These are phyloP conservation scores for Trididemnum nubilum DNA, from an alignment of 23 tunicate genomes.

Conservation along the genomic window DNA sequence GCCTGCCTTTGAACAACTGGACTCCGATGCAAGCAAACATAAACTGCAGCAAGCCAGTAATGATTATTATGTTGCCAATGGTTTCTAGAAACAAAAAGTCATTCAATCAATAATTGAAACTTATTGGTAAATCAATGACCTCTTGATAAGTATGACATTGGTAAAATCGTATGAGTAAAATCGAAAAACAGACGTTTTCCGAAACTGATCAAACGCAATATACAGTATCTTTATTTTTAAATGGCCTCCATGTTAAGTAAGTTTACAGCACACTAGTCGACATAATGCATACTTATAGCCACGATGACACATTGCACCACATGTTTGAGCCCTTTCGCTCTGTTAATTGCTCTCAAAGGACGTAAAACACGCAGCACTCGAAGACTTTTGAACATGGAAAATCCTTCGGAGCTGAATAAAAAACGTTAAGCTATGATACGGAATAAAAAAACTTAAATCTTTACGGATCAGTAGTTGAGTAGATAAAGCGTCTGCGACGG, in stretches of 20 bases:
- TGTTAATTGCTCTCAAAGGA: slow-evolving; percentile 97
- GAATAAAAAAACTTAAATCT: too few relatives aligned
- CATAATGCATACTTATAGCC: slow-evolving; percentile 94
- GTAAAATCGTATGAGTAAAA: too few relatives aligned
- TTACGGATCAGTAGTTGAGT: too few relatives aligned
- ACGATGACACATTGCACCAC: slow-evolving; percentile 99
- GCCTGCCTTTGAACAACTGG: slow-evolving; percentile 94
- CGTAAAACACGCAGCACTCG: slow-evolving; percentile 96
- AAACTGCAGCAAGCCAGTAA: slow-evolving; percentile 92
- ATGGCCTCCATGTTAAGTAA: too few relatives aligned
- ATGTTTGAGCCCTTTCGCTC: slow-evolving; percentile 98
- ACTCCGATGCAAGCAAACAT: slow-evolving; percentile 99
- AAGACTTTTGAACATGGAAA: slow-evolving; percentile 94
- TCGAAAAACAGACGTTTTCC: too few relatives aligned
- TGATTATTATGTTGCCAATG: slow-evolving; percentile 92
- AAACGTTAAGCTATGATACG: neutral
- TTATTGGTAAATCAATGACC: too few relatives aligned
- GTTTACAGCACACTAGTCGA: too few relatives aligned
- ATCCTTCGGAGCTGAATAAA: slow-evolving; percentile 61
- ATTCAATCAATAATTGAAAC: too few relatives aligned
- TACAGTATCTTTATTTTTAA: too few relatives aligned
- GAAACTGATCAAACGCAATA: too few relatives aligned
- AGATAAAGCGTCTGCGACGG: too few relatives aligned
- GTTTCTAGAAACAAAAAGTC: slow-evolving; percentile 85
- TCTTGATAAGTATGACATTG: too few relatives aligned